A percentile compares a stretch with the other conserved stretches of the same genome.
Evolutionary conservation across 2,113 vertebrate species (phyloP).

Genomic region (Progne subis): DNA sequence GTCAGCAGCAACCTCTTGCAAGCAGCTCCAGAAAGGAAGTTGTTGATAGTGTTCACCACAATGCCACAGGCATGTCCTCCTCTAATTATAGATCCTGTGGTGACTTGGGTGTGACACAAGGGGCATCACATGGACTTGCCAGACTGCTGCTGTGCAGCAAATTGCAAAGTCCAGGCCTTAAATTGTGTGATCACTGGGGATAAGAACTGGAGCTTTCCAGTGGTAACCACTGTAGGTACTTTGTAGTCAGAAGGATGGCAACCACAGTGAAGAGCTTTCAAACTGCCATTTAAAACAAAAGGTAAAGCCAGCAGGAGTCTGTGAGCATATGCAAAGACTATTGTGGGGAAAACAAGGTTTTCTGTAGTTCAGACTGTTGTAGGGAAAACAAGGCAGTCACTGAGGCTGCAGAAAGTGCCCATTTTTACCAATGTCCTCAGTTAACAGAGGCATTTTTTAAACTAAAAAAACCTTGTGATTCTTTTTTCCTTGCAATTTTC

Average conservation of each 20-base stretch:
- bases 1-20: not conserved
- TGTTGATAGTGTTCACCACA: not conserved
- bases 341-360: not conserved
- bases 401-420: not conserved
- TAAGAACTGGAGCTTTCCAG: not conserved
- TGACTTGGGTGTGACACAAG: not conserved
- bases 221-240: not conserved
- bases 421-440: not conserved
- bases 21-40: conserved; percentile 17
- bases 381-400: not conserved
- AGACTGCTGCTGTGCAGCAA: not conserved
- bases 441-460: not conserved
- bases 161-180: not conserved
- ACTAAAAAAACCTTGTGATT: not conserved
- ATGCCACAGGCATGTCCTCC: conserved; percentile 43
- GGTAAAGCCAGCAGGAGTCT: not conserved
- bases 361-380: not conserved
- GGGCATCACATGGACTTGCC: not conserved
- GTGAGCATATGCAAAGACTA: not conserved
- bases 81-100: conserved; percentile 36
- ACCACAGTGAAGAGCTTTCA: not conserved
- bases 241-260: not conserved
- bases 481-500: not conserved
- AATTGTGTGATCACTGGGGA: not conserved
- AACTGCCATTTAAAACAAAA: not conserved